Conservation (phyloP, 2,888 invertebrate species). For the Branchellion lobata region DNA sequence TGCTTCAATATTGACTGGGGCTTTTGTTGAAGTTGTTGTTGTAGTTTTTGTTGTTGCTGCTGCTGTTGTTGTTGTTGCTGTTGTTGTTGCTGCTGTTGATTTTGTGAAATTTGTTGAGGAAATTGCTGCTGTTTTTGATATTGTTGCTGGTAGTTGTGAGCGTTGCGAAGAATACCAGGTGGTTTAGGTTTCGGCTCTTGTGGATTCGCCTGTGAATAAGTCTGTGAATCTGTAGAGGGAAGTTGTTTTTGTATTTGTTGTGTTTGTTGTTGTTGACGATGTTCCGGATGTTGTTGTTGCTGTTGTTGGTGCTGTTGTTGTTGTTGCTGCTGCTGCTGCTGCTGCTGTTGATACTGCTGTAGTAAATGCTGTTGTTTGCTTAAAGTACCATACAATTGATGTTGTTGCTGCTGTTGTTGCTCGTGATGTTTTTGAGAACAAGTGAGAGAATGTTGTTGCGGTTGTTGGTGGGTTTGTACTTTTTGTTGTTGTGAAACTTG, state of each 20-base stretch:
- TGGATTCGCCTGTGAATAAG: neutral
- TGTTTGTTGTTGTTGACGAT: conserved; percentile 8
- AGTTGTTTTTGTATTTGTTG: conserved; percentile 11
- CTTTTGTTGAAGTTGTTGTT: conserved; percentile 13
- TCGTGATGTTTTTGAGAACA: conserved; percentile 6
- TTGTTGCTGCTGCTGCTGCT: neutral
- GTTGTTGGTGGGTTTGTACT: neutral
- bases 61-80: neutral
- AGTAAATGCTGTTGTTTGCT: too few relatives aligned
- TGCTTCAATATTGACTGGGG: neutral
- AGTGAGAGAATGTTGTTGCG: neutral
- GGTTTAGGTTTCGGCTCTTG: conserved; percentile 34
- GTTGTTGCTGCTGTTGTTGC: neutral
- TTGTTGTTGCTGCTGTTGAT: neutral
- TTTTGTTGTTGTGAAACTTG: conserved; percentile 1
- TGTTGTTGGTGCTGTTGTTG: conserved; percentile 18
- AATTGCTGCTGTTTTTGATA: conserved; percentile 6
- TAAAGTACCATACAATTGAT: conserved; percentile 1
- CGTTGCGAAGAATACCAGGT: conserved; percentile 31
- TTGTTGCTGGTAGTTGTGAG: conserved; percentile 35
- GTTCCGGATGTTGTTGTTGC: neutral
- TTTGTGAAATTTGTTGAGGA: neutral
- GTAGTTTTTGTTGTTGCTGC: neutral
- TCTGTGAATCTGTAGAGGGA: neutral
- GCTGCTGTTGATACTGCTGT: neutral